Conservation (phyloP, 2,797 vertebrate species). For the Valencia hispanica region DNA sequence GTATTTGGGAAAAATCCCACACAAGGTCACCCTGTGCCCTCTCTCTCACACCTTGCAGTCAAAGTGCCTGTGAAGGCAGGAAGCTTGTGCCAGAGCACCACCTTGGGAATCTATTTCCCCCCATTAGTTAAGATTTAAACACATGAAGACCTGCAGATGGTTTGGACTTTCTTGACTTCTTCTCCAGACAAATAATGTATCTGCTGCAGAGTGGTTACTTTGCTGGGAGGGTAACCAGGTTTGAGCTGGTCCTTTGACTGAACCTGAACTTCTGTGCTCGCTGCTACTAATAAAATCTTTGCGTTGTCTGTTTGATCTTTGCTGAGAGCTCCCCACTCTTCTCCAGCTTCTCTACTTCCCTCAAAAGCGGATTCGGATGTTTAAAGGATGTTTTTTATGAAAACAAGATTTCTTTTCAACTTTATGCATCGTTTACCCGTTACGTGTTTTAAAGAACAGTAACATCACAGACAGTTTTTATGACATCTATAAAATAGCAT, state of each 20-base stretch:
- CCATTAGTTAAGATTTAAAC: conserved; percentile 76
- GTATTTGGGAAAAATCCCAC: not conserved
- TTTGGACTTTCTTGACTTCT: conserved; percentile 65
- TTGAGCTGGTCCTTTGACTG: conserved; percentile 34
- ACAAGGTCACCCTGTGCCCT: conserved; percentile 32
- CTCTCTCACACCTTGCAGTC: conserved; percentile 59
- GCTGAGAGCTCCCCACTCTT: not conserved
- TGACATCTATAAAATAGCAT: not conserved
- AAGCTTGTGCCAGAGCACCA: conserved; percentile 58
- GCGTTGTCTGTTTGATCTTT: conserved; percentile 58
- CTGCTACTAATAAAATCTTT: conserved; percentile 62
- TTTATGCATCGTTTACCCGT: too few relatives aligned
- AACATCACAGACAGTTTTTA: not conserved
- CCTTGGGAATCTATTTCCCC: conserved; percentile 67
- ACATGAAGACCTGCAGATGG: conserved; percentile 69
- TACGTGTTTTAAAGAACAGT: not conserved
- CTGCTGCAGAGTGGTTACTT: conserved; percentile 42
- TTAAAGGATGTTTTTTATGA: conserved; percentile 53
- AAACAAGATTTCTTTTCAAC: not conserved
- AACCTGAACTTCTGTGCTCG: conserved; percentile 51
- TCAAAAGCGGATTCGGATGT: too few relatives aligned
- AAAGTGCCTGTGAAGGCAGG: conserved; percentile 60
- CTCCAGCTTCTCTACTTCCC: too few relatives aligned
- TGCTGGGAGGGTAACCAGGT: conserved; percentile 43
- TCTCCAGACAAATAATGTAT: conserved; percentile 56